Percentiles rank a stretch among this genome's conserved stretches.
phyloP scores from a whole-genome alignment of 1,140 invertebrate genomes.

The Pseudachorutes palmiensis region DNA sequence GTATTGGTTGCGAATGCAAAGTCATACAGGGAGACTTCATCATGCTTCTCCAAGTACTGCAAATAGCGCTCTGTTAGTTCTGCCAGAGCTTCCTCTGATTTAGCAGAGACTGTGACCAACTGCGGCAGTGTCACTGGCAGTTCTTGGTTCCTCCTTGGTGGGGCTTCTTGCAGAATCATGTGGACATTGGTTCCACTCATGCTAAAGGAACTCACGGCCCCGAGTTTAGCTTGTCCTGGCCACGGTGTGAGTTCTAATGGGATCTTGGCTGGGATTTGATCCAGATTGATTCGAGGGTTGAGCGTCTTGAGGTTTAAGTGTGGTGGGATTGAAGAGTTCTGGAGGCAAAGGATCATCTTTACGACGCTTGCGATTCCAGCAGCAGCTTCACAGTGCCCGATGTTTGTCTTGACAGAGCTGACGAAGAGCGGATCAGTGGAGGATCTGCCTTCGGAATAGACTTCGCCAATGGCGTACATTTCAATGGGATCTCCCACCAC shows the following conservation, averaged over 20 bases:
- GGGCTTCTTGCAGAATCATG: constrained; percentile 22
- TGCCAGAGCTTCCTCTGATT: constrained; percentile 20
- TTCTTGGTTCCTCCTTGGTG: background rate
- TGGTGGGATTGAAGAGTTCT: constrained; percentile 11
- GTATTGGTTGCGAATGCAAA: constrained; percentile 16
- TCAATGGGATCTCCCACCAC: constrained; percentile 40
- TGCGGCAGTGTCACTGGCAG: background rate
- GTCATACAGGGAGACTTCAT: background rate
- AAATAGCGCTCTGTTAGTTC: background rate
- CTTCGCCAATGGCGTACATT: constrained; percentile 46
- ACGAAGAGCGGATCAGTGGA: constrained; percentile 44
- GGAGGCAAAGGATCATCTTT: constrained; percentile 16
- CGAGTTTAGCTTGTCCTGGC: background rate
- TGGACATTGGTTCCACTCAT: constrained; percentile 29
- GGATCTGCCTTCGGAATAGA: constrained; percentile 44
- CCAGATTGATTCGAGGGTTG: constrained; percentile 25
- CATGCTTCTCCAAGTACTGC: background rate
- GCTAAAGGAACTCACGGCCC: constrained; percentile 28
- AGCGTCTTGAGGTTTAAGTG: constrained; percentile 19
- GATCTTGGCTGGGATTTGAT: constrained; percentile 17
- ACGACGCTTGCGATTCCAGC: constrained; percentile 37
- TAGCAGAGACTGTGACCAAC: constrained; percentile 18
- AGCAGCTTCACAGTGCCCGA: constrained; percentile 53
- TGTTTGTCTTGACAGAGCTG: constrained; percentile 54
- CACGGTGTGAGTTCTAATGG: constrained; percentile 5